Evolutionary conservation across 2,113 vertebrate genomes (phyloP).

Genomic region (Cygnus atratus): DNA sequence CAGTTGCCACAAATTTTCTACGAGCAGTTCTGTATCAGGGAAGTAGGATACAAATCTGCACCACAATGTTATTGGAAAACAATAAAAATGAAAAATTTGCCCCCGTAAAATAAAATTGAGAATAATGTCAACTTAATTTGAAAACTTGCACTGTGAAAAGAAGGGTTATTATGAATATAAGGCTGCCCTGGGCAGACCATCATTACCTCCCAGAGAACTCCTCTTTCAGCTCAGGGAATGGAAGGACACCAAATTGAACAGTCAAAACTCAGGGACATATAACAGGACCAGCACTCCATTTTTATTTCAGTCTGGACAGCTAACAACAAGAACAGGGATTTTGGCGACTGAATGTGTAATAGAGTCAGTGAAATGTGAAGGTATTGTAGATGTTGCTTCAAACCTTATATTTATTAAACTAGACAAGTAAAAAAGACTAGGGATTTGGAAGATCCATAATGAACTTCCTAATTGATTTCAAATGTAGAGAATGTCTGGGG

Average conservation of each 20-base stretch:
- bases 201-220: neutral
- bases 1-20: neutral
- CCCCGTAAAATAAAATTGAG: neutral
- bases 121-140: neutral
- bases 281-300: neutral
- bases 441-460: slow-evolving; percentile 23
- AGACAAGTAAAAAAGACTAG: slow-evolving; percentile 38
- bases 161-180: neutral
- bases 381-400: neutral
- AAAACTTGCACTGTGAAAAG: neutral
- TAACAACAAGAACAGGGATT: slow-evolving; percentile 29
- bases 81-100: neutral
- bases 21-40: neutral
- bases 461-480: slow-evolving; percentile 44
- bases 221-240: neutral
- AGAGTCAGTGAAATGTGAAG: slow-evolving; percentile 26
- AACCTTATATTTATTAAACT: slow-evolving; percentile 43
- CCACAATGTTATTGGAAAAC: neutral
- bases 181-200: neutral
- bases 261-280: neutral
- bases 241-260: neutral
- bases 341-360: neutral
- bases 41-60: neutral
- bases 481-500: slow-evolving; percentile 18
- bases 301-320: slow-evolving; percentile 3